Conservation (phyloP, 2,888 invertebrate genomes). For the Cryptus viduatorius region DNA sequence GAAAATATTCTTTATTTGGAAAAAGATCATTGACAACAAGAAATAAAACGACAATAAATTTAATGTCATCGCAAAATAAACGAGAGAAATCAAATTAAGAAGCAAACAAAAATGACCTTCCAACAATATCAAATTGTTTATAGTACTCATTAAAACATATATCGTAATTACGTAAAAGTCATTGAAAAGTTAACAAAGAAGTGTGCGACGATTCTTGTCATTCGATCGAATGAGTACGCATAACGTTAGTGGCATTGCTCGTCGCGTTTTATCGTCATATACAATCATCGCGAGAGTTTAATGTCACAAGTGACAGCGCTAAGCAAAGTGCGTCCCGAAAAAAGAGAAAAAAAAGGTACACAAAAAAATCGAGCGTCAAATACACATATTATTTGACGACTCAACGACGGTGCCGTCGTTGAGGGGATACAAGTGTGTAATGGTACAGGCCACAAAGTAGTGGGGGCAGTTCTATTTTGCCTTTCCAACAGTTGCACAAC, state of each 20-base stretch:
- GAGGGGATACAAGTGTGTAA: constrained; percentile 65
- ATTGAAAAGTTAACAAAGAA: constrained; percentile 60
- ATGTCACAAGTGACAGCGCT: constrained; percentile 10
- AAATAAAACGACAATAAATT: constrained; percentile 5
- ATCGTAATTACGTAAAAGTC: constrained; percentile 71
- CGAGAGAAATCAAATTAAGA: background rate
- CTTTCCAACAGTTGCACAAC: constrained; percentile 77
- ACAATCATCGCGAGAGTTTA: background rate
- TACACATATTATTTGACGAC: constrained; percentile 70
- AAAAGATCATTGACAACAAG: constrained; percentile 26
- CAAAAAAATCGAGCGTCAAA: constrained; percentile 47
- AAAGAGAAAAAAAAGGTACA: background rate
- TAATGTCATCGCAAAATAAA: background rate
- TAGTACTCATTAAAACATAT: constrained; percentile 26
- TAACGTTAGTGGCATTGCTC: constrained; percentile 1
- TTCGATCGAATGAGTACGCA: background rate
- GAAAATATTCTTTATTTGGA: background rate
- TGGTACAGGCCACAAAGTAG: constrained; percentile 67
- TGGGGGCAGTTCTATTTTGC: constrained; percentile 77
- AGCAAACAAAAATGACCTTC: constrained; percentile 45
- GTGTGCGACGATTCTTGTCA: constrained; percentile 11
- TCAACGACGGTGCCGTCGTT: constrained; percentile 40
- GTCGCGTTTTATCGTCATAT: background rate
- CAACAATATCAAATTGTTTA: constrained; percentile 60
- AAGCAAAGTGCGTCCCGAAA: background rate